phyloP scores from a whole-genome alignment of 2,888 invertebrate species.

The Fabriciana adippe region DNA sequence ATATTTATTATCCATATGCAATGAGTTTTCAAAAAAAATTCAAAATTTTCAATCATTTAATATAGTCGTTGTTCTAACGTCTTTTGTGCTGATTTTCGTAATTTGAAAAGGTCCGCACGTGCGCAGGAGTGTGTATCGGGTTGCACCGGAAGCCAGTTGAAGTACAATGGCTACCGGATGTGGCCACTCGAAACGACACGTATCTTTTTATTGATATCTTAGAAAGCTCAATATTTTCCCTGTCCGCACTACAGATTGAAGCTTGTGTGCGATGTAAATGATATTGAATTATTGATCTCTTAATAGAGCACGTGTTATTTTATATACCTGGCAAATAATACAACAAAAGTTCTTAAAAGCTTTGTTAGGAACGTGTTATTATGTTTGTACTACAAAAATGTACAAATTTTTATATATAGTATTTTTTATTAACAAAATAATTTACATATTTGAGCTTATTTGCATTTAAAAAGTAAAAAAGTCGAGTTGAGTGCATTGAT shows the following conservation, averaged over 20 bases:
- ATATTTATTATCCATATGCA: background rate
- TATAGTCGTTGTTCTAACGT: slow-evolving; percentile 40
- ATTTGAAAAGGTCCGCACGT: slow-evolving; percentile 80
- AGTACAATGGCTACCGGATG: slow-evolving; percentile 79
- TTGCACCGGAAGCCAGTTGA: slow-evolving; percentile 79
- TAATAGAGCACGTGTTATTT: slow-evolving; percentile 39
- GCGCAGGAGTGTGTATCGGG: slow-evolving; percentile 81
- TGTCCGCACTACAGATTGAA: slow-evolving; percentile 68
- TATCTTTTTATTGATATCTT: slow-evolving; percentile 81
- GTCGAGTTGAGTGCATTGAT: background rate
- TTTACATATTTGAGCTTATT: background rate
- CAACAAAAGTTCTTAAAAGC: background rate
- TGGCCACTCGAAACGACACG: slow-evolving; percentile 80
- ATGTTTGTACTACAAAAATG: background rate
- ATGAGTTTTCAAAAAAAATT: slow-evolving; percentile 31
- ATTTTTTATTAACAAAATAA: no score
- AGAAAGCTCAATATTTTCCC: slow-evolving; percentile 78
- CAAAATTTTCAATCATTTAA: slow-evolving; percentile 38
- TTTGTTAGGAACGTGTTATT: no score
- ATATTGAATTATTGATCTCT: slow-evolving; percentile 48
- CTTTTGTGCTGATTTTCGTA: slow-evolving; percentile 67
- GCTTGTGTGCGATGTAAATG: slow-evolving; percentile 55
- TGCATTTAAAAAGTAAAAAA: background rate
- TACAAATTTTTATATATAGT: background rate
- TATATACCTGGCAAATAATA: background rate